A percentile compares a stretch with the other conserved stretches of the same genome.
Evolutionary conservation across 2,797 vertebrate species (phyloP).

Genomic region (Pipistrellus pipistrellus): DNA sequence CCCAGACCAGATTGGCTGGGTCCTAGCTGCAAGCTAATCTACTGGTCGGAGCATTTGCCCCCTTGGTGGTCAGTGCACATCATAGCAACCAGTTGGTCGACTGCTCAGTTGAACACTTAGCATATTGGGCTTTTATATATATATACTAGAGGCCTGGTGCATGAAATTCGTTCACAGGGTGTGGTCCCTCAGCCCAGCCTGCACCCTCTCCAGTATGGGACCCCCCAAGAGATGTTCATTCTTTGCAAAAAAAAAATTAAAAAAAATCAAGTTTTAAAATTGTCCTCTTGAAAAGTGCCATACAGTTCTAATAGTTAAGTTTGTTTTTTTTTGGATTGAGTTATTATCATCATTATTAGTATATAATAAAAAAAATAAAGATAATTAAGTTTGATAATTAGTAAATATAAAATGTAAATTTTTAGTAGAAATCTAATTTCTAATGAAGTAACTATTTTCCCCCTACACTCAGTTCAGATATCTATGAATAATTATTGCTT

Average conservation of each 20-base stretch:
- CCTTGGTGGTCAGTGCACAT: too few relatives aligned
- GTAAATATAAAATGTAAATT: slow-evolving; percentile 23
- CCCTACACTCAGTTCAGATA: not conserved
- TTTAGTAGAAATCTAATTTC: slow-evolving; percentile 48
- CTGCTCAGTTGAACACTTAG: too few relatives aligned
- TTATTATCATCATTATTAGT: not conserved
- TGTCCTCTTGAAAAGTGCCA: slow-evolving; percentile 24
- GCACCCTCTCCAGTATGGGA: too few relatives aligned
- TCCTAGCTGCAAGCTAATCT: too few relatives aligned
- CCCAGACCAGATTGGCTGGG: too few relatives aligned
- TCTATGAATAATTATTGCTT: slow-evolving; percentile 21
- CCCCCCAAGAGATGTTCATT: not conserved
- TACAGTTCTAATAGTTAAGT: not conserved
- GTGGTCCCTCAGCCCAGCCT: too few relatives aligned
- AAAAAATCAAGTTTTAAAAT: slow-evolving; percentile 5
- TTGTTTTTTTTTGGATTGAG: not conserved
- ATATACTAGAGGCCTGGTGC: too few relatives aligned
- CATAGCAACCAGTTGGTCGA: too few relatives aligned
- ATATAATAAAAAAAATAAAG: not conserved
- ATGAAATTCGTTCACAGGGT: accelerated
- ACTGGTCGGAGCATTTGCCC: too few relatives aligned
- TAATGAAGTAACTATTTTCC: not conserved
- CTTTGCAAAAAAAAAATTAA: not conserved
- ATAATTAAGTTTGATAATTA: slow-evolving; percentile 1
- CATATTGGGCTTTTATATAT: too few relatives aligned